Evolutionary conservation across 2,888 invertebrate genomes (phyloP).

Genomic region (Synergus gifuensis): DNA sequence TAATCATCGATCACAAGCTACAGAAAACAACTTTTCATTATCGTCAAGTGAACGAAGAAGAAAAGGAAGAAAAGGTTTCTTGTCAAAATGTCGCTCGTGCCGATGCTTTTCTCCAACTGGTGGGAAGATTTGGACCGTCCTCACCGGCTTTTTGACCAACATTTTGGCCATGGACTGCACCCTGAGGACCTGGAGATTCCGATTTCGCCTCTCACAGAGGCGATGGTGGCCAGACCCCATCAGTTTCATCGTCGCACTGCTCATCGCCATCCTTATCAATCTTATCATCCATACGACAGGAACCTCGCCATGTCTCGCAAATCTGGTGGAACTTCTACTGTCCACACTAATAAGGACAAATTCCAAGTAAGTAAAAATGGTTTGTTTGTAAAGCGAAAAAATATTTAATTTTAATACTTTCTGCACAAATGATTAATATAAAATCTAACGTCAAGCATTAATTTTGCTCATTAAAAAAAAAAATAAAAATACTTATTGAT

Average conservation of each 20-base stretch:
- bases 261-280: background rate
- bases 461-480: no score
- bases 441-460: no score
- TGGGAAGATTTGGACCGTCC: slow-evolving; percentile 89
- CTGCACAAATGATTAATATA: slow-evolving; percentile 52
- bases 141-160: slow-evolving; percentile 87
- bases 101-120: slow-evolving; percentile 90
- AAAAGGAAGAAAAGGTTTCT: slow-evolving; percentile 78
- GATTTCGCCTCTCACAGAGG: background rate
- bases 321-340: slow-evolving; percentile 78
- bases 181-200: slow-evolving; percentile 78
- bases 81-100: slow-evolving; percentile 86
- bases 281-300: slow-evolving; percentile 35
- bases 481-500: background rate
- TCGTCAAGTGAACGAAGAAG: slow-evolving; percentile 76
- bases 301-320: slow-evolving; percentile 15
- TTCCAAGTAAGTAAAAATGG: slow-evolving; percentile 79
- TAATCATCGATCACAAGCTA: background rate
- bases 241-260: slow-evolving; percentile 7
- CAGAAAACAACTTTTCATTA: background rate
- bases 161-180: slow-evolving; percentile 87
- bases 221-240: background rate
- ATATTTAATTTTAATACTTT: slow-evolving; percentile 51
- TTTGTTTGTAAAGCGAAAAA: background rate
- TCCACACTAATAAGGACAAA: slow-evolving; percentile 83